Evolutionary conservation across 2,888 invertebrate genomes (phyloP).

Genomic region (Oscheius sp.): DNA sequence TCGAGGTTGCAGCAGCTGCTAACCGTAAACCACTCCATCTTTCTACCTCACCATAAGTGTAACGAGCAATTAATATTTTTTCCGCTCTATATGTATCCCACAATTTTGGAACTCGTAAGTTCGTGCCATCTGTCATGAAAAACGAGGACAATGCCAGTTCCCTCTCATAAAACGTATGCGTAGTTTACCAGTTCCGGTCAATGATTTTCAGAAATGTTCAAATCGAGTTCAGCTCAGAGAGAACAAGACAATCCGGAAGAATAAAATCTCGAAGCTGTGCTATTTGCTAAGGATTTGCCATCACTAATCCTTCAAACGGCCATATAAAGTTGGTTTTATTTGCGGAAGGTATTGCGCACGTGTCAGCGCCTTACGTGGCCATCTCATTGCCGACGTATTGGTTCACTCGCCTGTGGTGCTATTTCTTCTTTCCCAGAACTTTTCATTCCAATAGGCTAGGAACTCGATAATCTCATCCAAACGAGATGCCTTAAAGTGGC

Average conservation of each 20-base stretch:
- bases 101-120: too few species aligned
- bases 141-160: conserved; percentile 1
- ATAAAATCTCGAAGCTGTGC: neutral
- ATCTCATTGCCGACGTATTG: conserved; percentile 13
- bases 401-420: too few species aligned
- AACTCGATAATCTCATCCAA: conserved; percentile 36
- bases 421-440: neutral
- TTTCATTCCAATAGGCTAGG: neutral
- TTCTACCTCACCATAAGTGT: conserved; percentile 8
- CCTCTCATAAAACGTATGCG: neutral
- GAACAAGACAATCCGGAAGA: too few species aligned
- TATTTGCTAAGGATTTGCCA: conserved; percentile 32
- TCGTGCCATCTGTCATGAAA: neutral
- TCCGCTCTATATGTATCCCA: neutral
- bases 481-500: conserved; percentile 31
- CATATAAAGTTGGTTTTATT: conserved; percentile 37
- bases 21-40: conserved; percentile 25
- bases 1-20: conserved; percentile 10
- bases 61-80: conserved; percentile 13
- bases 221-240: neutral
- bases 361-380: conserved; percentile 37
- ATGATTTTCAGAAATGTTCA: neutral
- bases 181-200: neutral
- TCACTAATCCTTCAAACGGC: conserved; percentile 28
- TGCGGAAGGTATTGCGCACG: conserved; percentile 38